Percentiles rank a stretch among this genome's conserved stretches.
Conservation (phyloP, 2,888 invertebrate genomes). For the Achlya flavicornis region DNA sequence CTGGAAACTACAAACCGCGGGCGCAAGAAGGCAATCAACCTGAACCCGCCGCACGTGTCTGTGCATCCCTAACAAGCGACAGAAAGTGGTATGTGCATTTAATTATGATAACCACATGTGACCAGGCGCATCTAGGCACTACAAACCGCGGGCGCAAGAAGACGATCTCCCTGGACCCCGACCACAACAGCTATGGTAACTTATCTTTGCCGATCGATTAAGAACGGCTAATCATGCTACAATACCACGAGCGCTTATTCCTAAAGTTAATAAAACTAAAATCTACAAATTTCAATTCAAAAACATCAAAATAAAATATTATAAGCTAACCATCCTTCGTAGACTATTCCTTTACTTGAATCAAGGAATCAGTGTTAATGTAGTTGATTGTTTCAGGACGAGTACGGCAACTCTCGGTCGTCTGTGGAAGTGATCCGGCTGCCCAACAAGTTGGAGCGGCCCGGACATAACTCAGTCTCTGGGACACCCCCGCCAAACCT, state of each 20-base stretch:
- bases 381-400: constrained; percentile 49
- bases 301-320: too few relatives aligned
- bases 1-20: constrained; percentile 93
- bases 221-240: too few relatives aligned
- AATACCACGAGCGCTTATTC: too few relatives aligned
- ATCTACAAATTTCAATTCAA: too few relatives aligned
- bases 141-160: constrained; percentile 94
- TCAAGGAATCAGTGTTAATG: neutral
- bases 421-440: constrained; percentile 93
- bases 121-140: constrained; percentile 90
- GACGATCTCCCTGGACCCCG: constrained; percentile 92
- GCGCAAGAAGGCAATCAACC: constrained; percentile 93
- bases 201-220: too few relatives aligned
- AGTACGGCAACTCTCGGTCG: constrained; percentile 82
- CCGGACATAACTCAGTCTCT: constrained; percentile 64
- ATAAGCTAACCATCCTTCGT: too few relatives aligned
- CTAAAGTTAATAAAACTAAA: too few relatives aligned
- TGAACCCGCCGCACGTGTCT: constrained; percentile 87
- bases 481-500: constrained; percentile 80
- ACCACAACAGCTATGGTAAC: too few relatives aligned
- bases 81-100: constrained; percentile 64
- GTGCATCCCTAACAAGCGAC: constrained; percentile 76
- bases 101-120: too few relatives aligned
- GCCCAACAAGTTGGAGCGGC: constrained; percentile 85
- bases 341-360: too few relatives aligned